Percentiles rank a stretch among this genome's conserved stretches.
Evolutionary conservation across 2,797 vertebrate genomes (phyloP).

Genomic region (Gallinago nigripennis): DNA sequence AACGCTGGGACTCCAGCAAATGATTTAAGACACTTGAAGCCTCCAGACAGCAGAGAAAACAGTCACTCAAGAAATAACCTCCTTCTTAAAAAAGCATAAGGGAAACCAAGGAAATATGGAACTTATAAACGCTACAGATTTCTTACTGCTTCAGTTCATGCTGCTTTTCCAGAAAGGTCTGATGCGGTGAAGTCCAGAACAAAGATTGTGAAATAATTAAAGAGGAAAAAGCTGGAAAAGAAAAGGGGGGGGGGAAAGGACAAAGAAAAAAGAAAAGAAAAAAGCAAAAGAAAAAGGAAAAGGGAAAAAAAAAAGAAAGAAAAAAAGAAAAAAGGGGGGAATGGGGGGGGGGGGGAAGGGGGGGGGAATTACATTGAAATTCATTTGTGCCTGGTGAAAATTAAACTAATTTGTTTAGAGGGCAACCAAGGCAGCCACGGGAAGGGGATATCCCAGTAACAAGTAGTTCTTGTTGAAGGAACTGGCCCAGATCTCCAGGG

Average conservation of each 20-base stretch:
- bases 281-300: too few relatives aligned
- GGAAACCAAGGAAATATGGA: neutral
- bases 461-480: neutral
- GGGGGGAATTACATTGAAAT: too few relatives aligned
- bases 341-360: too few relatives aligned
- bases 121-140: neutral
- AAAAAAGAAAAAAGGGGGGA: too few relatives aligned
- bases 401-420: neutral
- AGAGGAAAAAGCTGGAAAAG: too few relatives aligned
- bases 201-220: neutral
- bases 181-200: neutral
- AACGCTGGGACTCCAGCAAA: neutral
- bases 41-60: neutral
- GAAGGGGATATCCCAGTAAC: neutral
- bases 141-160: neutral
- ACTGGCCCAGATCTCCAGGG: neutral
- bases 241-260: too few relatives aligned
- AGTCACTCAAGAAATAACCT: neutral
- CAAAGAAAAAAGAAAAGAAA: too few relatives aligned
- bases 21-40: neutral
- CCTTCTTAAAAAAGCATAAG: neutral
- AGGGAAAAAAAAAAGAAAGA: too few relatives aligned
- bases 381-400: too few relatives aligned
- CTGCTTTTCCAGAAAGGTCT: neutral
- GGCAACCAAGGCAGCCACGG: neutral